A percentile compares a stretch with the other conserved stretches of the same genome.
These are phyloP conservation scores for Mesocentrotus franciscanus DNA, from an alignment of 53 echinoderm and acorn worm genomes.

Conservation along the genomic window DNA sequence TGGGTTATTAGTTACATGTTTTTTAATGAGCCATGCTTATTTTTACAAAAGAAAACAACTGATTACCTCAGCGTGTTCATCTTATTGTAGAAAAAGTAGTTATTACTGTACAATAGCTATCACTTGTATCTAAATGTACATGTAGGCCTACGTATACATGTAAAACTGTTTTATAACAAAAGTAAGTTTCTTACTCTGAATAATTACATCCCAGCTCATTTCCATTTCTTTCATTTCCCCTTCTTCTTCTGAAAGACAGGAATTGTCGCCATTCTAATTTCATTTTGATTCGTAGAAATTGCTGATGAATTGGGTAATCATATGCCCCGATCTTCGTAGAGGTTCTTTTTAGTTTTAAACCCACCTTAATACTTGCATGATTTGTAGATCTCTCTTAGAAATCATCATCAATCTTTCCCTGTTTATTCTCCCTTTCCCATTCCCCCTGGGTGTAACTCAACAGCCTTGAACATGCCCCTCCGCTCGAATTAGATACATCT, in stretches of 20 bases:
- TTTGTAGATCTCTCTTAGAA: not conserved
- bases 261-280: not conserved
- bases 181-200: not conserved
- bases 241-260: not conserved
- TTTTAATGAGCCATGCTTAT: too few relatives aligned
- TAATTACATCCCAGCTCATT: not conserved
- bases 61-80: too few relatives aligned
- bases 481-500: conserved; percentile 59
- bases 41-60: too few relatives aligned
- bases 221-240: not conserved
- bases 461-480: conserved; percentile 51
- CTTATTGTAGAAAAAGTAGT: too few relatives aligned
- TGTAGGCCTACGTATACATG: too few relatives aligned
- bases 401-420: not conserved
- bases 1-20: too few relatives aligned
- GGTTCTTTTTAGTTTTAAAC: not conserved
- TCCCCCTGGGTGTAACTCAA: conserved; percentile 28
- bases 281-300: not conserved
- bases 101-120: too few relatives aligned
- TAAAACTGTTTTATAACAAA: not conserved
- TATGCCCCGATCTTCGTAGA: not conserved
- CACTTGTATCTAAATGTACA: too few relatives aligned
- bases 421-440: not conserved
- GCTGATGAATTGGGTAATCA: not conserved
- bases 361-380: not conserved